A percentile compares a stretch with the other conserved stretches of the same genome.
Conservation (phyloP, 2,113 vertebrate species). For the Pterophyllum scalare region DNA sequence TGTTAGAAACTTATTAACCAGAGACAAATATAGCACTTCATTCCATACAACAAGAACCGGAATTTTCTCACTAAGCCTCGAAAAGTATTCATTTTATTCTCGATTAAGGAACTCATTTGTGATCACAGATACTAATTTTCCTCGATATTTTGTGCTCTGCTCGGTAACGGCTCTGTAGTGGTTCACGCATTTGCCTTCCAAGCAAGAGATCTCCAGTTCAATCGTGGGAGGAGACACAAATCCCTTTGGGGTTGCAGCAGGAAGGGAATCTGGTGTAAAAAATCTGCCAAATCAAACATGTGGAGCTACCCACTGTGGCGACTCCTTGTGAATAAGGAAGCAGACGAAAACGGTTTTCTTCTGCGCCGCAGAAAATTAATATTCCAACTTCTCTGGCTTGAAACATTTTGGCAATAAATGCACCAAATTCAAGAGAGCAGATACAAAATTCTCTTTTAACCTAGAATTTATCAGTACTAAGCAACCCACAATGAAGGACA, state of each 20-base stretch:
- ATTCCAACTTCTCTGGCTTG: not conserved
- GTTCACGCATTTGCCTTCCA: not conserved
- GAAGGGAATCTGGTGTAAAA: conserved; percentile 2
- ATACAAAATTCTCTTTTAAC: not conserved
- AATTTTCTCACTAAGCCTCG: not conserved
- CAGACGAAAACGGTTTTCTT: not conserved
- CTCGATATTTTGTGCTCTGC: not conserved
- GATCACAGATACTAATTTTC: not conserved
- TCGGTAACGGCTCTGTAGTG: not conserved
- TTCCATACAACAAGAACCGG: not conserved
- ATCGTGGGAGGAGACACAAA: not conserved
- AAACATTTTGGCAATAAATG: not conserved
- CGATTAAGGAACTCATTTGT: not conserved
- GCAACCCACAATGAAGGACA: not conserved
- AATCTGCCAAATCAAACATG: not conserved
- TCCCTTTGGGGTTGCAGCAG: conserved; percentile 2
- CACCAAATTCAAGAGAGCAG: not conserved
- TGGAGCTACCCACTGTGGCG: not conserved
- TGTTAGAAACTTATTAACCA: conserved; percentile 20
- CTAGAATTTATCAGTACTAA: not conserved
- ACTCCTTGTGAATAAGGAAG: not conserved
- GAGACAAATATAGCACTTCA: not conserved
- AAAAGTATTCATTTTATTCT: not conserved
- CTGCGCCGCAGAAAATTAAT: not conserved
- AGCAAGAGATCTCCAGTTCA: not conserved